Base-by-base conservation (phyloP, 2,113 vertebrate genomes). In the Ploceus nigricollis region DNA sequence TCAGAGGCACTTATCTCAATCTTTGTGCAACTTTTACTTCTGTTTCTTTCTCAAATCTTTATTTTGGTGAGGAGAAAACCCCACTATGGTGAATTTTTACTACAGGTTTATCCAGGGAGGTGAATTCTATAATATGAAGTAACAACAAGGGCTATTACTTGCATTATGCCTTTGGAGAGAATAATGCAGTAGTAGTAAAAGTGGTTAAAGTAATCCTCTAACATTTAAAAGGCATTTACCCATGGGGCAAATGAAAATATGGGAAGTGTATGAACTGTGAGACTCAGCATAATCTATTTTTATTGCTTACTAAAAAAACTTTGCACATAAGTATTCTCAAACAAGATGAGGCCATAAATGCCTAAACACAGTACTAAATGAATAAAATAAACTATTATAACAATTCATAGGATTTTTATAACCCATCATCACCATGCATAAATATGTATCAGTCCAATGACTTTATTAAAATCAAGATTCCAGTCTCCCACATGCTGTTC, bases 381-480 rank as follows among this genome's bases (percentile, higher is more conserved):
- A 95, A 78, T 78, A 95, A 82, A 92, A 82, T 64, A 21, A 89
- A 82, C 53, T 61, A 93, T 76, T 80, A 54, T 63, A 85, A 69
- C 71, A 90, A 94, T 82, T 88, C 75, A 61, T 44, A 51, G 42
- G 16, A 76, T 73, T 96, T 94, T 93, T 91, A 95, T 85, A 95
- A 96, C 63, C 42, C 30, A 73, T 90, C 94, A 95, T 93, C 82
- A 73, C 58, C 56, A 65, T 11, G 60, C 54, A 1, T 47, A 92
- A 93, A 50, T 47, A 77, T 10, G 45, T 70, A 87, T 70, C 89
- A 90, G 80, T 77, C 68, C 92, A 89, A 3, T 87, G 76, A 87
- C 50, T 95, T 90, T 40, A 92, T 81, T 75, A 90, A 93, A 92
- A 73, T 68, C 56, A 92, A 86, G 76, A 83, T 50, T 92, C 64